Percentiles rank a stretch among this genome's conserved stretches.
Evolutionary conservation across 2,797 vertebrate genomes (phyloP).

Genomic region (Clarias fuscus): DNA sequence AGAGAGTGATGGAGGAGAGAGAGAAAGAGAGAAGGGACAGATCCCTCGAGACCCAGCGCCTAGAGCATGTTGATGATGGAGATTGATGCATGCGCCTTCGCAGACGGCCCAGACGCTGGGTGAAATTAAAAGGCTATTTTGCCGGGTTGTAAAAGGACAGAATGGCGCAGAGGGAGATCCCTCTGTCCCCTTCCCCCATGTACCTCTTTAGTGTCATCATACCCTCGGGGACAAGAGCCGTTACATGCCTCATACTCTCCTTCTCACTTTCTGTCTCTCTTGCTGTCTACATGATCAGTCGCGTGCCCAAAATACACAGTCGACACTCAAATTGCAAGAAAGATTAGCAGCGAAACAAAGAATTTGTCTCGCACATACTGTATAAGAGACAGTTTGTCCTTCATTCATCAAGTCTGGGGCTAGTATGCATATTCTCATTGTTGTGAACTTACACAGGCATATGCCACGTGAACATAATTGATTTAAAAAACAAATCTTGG

Average conservation of each 20-base stretch:
- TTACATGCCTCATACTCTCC: constrained; percentile 66
- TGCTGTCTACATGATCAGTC: constrained; percentile 5
- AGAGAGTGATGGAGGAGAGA: constrained; percentile 36
- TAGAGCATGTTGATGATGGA: constrained; percentile 78
- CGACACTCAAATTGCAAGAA: background rate
- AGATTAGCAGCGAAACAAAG: constrained; percentile 7
- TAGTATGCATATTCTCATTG: background rate
- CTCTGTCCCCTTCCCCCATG: constrained; percentile 65
- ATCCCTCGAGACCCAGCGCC: constrained; percentile 75
- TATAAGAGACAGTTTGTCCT: background rate
- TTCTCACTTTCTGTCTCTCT: constrained; percentile 52
- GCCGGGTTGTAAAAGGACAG: constrained; percentile 84
- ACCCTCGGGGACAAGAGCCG: constrained; percentile 68
- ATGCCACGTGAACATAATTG: no score
- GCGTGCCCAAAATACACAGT: constrained; percentile 6
- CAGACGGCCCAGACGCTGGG: constrained; percentile 83
- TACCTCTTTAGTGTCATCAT: constrained; percentile 71
- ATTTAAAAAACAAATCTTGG: no score
- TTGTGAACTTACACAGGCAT: background rate
- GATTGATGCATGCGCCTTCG: constrained; percentile 86
- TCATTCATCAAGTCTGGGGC: background rate
- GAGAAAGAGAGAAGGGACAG: constrained; percentile 20
- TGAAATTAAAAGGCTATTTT: constrained; percentile 98
- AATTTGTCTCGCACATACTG: background rate
- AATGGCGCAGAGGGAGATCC: constrained; percentile 71